These are phyloP conservation scores for Caenorhabditis brenneri DNA, from an alignment of 1,140 invertebrate genomes.

Conservation along the genomic window DNA sequence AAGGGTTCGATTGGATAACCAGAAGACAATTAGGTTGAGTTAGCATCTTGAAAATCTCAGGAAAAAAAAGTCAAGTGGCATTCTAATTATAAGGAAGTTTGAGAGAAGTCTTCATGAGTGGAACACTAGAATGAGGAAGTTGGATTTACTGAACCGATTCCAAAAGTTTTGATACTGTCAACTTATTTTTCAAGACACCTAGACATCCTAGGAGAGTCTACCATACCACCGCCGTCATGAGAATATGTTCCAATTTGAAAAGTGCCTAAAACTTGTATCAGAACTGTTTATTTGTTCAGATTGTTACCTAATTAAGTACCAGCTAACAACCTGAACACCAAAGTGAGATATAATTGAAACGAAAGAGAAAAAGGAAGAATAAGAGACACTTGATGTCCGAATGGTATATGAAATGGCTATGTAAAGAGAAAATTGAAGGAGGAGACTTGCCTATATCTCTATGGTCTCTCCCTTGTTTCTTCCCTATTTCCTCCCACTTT, in stretches of 20 bases:
- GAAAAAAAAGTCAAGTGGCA: too few species aligned
- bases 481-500: background rate
- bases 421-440: conserved; percentile 17
- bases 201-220: too few species aligned
- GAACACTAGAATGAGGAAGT: too few species aligned
- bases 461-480: background rate
- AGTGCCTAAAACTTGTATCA: background rate
- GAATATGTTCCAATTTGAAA: background rate
- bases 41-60: too few species aligned
- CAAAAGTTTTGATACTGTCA: too few species aligned
- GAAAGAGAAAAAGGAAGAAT: background rate
- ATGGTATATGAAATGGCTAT: conserved; percentile 33
- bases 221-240: too few species aligned
- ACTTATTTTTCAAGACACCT: too few species aligned
- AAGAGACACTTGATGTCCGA: conserved; percentile 35
- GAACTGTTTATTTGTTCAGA: background rate
- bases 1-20: too few species aligned
- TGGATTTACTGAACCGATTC: too few species aligned
- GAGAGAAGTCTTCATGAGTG: too few species aligned
- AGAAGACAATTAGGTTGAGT: too few species aligned
- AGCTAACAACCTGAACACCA: background rate
- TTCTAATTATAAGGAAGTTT: too few species aligned
- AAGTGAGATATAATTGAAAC: background rate
- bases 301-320: conserved; percentile 2
- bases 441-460: conserved; percentile 14